Conservation (phyloP, 2,113 vertebrate genomes). For the Psittacara wagleri region DNA sequence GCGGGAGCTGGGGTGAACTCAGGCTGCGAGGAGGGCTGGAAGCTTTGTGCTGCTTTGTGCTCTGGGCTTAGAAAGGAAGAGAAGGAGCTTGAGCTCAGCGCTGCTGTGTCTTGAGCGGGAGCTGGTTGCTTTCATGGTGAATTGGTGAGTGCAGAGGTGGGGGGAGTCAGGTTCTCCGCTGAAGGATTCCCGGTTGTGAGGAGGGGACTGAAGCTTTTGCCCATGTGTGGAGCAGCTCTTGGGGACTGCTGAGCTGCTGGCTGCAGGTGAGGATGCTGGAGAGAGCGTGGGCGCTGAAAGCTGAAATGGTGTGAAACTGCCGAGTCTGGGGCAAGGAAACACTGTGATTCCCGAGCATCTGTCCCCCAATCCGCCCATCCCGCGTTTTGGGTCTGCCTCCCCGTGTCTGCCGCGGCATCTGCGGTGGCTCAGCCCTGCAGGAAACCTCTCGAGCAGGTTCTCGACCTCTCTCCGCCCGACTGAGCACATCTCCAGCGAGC, state of each 20-base stretch:
- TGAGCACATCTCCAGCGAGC: background rate
- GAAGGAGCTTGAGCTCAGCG: background rate
- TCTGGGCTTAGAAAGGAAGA: background rate
- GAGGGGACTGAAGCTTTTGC: too few species aligned
- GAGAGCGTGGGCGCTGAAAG: background rate
- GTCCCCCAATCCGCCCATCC: fast-evolving
- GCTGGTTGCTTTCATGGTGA: fast-evolving
- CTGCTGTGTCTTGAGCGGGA: background rate
- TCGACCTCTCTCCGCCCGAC: background rate
- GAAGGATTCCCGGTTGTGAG: background rate
- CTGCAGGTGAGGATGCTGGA: background rate
- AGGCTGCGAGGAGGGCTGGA: fast-evolving
- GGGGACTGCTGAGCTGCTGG: background rate
- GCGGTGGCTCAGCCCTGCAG: background rate
- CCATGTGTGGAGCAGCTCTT: background rate
- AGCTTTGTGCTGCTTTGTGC: fast-evolving
- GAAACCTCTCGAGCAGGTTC: background rate
- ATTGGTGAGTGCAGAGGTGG: background rate
- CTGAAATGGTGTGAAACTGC: background rate
- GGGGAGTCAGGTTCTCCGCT: too few species aligned
- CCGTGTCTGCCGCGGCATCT: background rate
- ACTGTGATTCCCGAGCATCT: fast-evolving
- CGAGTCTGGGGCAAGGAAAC: background rate
- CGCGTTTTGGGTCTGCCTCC: background rate
- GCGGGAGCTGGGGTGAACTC: background rate